Conservation (phyloP, 1,140 invertebrate genomes). For the Thaumetopoea pityocampa region DNA sequence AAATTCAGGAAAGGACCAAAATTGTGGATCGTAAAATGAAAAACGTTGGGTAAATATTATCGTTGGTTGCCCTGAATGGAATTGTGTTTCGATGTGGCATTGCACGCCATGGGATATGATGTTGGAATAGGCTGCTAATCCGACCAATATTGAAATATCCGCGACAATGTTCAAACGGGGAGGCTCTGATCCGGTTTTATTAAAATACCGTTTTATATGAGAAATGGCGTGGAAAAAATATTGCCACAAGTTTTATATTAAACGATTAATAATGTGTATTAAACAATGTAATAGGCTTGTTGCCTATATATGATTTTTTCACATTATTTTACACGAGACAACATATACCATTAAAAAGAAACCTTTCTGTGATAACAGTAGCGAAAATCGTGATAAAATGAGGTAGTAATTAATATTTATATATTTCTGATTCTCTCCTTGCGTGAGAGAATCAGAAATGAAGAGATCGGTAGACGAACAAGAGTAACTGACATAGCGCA, state of each 20-base stretch:
- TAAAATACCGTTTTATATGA: conserved; percentile 63
- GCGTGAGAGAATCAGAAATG: too few species aligned
- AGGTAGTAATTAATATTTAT: too few species aligned
- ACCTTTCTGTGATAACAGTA: too few species aligned
- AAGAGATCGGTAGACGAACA: too few species aligned
- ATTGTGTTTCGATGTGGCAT: conserved; percentile 65
- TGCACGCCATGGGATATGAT: conserved; percentile 55
- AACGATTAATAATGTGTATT: conserved; percentile 23
- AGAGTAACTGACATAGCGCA: too few species aligned
- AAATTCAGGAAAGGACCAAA: neutral
- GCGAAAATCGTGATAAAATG: too few species aligned
- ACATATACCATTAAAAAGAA: too few species aligned
- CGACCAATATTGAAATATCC: conserved; percentile 72
- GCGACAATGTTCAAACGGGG: conserved; percentile 61
- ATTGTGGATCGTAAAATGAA: conserved; percentile 39
- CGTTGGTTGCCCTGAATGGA: conserved; percentile 51
- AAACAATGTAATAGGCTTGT: too few species aligned
- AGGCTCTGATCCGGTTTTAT: conserved; percentile 69
- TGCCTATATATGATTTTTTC: too few species aligned
- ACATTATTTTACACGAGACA: too few species aligned
- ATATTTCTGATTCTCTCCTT: too few species aligned
- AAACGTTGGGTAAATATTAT: conserved; percentile 66
- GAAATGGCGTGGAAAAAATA: conserved; percentile 45
- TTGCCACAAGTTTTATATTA: conserved; percentile 28
- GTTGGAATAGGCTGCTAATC: conserved; percentile 71